Percentiles rank a stretch among this genome's conserved stretches.
Conservation (phyloP, 2,888 invertebrate genomes). For the Ditula angustiorana region DNA sequence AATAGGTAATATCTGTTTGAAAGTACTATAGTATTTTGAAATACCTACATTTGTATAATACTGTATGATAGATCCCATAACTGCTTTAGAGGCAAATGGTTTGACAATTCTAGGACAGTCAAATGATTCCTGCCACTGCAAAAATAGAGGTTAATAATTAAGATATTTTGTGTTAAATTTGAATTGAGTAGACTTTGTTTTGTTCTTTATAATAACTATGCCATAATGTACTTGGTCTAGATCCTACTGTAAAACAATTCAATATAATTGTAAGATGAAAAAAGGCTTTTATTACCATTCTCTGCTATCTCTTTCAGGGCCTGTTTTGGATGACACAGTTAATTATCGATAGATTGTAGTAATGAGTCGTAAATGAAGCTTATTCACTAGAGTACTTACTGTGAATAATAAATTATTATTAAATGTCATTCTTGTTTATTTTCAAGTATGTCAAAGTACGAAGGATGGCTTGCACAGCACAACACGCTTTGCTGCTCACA, state of each 20-base stretch:
- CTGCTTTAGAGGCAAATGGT: not conserved
- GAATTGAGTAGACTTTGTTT: constrained; percentile 24
- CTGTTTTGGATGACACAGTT: not conserved
- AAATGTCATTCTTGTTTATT: not conserved
- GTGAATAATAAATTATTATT: not conserved
- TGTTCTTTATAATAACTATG: constrained; percentile 10
- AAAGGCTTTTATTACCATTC: constrained; percentile 5
- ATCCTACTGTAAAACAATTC: constrained; percentile 28
- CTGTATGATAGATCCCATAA: not conserved
- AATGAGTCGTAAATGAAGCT: not conserved
- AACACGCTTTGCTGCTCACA: too few relatives aligned
- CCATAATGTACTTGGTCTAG: constrained; percentile 36
- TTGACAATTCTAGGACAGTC: not conserved
- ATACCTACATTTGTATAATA: constrained; percentile 31
- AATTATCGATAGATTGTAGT: not conserved
- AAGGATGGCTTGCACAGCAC: not conserved
- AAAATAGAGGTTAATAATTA: not conserved
- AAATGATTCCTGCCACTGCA: not conserved
- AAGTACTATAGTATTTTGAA: constrained; percentile 24
- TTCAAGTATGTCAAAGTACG: not conserved
- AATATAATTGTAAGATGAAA: constrained; percentile 33
- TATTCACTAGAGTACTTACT: constrained; percentile 1
- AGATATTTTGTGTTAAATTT: constrained; percentile 7
- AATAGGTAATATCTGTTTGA: constrained; percentile 16
- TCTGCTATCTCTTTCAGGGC: not conserved